Conservation (phyloP, 2,888 invertebrate genomes). For the Tridacna gigas region DNA sequence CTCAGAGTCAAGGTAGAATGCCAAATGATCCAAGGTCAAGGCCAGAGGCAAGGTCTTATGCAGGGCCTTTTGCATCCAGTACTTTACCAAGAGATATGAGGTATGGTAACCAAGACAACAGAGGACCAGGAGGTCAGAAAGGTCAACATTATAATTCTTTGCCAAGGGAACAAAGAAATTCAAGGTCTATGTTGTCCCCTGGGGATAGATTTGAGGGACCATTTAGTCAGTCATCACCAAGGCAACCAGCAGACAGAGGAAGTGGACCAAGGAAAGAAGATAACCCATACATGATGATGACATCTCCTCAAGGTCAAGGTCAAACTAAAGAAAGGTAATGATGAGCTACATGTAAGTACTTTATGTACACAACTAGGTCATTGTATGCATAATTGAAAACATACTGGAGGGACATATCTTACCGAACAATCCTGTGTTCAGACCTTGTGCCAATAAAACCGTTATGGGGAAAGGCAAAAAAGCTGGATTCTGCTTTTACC, state of each 20-base stretch:
- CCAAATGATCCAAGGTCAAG: conserved; percentile 60
- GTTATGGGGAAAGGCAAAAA: too few relatives aligned
- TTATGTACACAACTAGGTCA: neutral
- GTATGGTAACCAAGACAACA: conserved; percentile 36
- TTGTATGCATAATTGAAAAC: neutral
- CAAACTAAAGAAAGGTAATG: conserved; percentile 42
- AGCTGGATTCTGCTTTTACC: too few relatives aligned
- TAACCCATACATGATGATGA: conserved; percentile 65
- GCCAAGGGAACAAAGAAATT: conserved; percentile 63
- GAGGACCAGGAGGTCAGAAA: conserved; percentile 32
- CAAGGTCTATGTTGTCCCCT: conserved; percentile 53
- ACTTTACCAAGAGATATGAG: conserved; percentile 57
- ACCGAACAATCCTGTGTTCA: too few relatives aligned
- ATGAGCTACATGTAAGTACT: neutral
- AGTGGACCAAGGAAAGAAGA: conserved; percentile 37
- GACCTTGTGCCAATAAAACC: too few relatives aligned
- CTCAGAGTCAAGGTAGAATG: conserved; percentile 43
- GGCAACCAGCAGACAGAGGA: conserved; percentile 18
- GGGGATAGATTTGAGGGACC: conserved; percentile 38
- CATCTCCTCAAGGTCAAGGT: conserved; percentile 43
- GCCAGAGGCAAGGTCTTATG: conserved; percentile 33
- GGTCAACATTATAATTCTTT: conserved; percentile 58
- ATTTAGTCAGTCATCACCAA: conserved; percentile 49
- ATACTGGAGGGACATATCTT: too few relatives aligned
- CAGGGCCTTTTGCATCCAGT: conserved; percentile 47